Evolutionary conservation across 2,113 vertebrate genomes (phyloP), one percentile per base, ranked within the genome.

Genomic region (Eudyptes chrysolophus): DNA sequence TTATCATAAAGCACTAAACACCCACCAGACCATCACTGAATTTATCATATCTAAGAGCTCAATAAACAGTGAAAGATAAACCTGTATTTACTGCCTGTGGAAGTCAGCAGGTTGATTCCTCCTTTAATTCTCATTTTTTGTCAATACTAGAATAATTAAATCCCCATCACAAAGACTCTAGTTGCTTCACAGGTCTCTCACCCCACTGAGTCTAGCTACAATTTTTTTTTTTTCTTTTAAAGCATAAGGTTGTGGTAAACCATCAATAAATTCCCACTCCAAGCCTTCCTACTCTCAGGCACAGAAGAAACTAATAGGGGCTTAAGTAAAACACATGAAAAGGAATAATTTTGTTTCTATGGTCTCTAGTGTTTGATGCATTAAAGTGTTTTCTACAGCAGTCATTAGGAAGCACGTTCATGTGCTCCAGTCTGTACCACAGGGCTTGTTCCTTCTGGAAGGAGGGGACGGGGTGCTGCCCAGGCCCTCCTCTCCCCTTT

Each of bases 81-180:
- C 84, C 46, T 87, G 87, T 20, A 87, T 94, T 89, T 87, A 85
- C 62, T 83, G 81, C 84, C 84, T 77, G 32, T 89, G 93, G 66
- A 89, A 97, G 65, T 54, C 29, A 18, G 61, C 77, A 78, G 54
- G 66, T 69, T 87, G 70, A 80, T 69, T 85, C 77, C 78, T 93
- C 62, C 52, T 79, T 91, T 89, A 95, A 92, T 94, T 95, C 92
- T 85, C 29, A n/a, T 57, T 83, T 95, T 93, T 93, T 94, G 75
- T 96, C 69, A 7, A 92, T 93, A 77, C 20, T 36, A 52, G 60
- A 75, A 78, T 95, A 94, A 95, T 94, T 93, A 96, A 97, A 93
- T 58, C 62, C 36, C 58, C 70, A 66, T 87, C 70, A 66, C 0
- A 0, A 72, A 76, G 49, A 68, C 34, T 75, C 13, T 48, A 11